These are phyloP conservation scores for Aphrocallistes beatrix DNA, from an alignment of 37 sponge, comb jelly and placozoan genomes.

Conservation along the genomic window DNA sequence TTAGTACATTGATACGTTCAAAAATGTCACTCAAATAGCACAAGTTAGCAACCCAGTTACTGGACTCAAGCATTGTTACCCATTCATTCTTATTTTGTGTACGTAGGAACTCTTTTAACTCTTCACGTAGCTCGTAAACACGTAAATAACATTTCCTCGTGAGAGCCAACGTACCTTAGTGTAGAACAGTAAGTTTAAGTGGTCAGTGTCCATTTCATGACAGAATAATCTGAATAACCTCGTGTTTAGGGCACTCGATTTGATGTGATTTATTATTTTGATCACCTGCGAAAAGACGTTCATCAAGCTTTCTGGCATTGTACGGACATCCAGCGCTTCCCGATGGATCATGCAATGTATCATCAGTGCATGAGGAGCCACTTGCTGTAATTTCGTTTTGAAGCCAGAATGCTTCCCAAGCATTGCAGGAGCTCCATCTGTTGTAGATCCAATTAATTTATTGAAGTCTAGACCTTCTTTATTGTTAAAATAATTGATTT, in stretches of 20 bases:
- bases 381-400: slow-evolving; percentile 16
- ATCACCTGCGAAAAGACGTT: slow-evolving; percentile 1
- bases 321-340: not conserved
- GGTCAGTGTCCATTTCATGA: slow-evolving; percentile 16
- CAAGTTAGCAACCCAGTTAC: not conserved
- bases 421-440: slow-evolving; percentile 17
- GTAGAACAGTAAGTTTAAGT: not conserved
- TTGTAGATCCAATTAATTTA: slow-evolving; percentile 5
- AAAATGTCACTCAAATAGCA: slow-evolving; percentile 20
- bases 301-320: slow-evolving; percentile 17
- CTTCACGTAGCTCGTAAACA: slow-evolving; percentile 18
- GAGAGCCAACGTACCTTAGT: not conserved
- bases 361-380: slow-evolving; percentile 6
- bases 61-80: not conserved
- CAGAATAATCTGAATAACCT: slow-evolving; percentile 16
- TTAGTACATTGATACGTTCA: slow-evolving; percentile 13
- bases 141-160: slow-evolving; percentile 17
- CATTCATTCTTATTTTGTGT: slow-evolving; percentile 12
- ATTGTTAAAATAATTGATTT: not conserved
- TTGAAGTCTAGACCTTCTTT: slow-evolving; percentile 17
- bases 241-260: slow-evolving; percentile 19
- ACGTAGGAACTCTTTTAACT: slow-evolving; percentile 16
- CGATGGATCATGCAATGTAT: slow-evolving; percentile 17
- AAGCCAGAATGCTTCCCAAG: slow-evolving; percentile 16
- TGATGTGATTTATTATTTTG: slow-evolving; percentile 7